Conservation (phyloP, 2,113 vertebrate species). For the Pomatostomus ruficeps region DNA sequence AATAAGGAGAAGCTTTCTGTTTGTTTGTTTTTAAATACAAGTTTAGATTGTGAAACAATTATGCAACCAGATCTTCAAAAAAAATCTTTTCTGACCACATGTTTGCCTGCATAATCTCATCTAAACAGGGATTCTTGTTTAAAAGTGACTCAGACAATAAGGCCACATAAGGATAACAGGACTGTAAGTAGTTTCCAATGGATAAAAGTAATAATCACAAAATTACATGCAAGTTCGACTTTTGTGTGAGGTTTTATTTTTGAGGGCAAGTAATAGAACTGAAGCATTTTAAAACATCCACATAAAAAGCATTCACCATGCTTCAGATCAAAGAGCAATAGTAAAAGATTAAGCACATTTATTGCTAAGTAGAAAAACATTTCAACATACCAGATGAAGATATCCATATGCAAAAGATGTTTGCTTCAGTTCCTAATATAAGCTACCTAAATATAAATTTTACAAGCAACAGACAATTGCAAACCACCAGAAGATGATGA, state of each 20-base stretch:
- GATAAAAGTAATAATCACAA: not conserved
- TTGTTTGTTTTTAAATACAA: slow-evolving; percentile 1
- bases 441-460: not conserved
- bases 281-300: not conserved
- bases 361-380: not conserved
- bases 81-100: not conserved
- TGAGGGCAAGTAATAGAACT: not conserved
- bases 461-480: not conserved
- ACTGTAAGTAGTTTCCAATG: not conserved
- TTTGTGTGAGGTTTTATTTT: not conserved
- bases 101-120: not conserved
- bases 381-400: not conserved
- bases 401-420: not conserved
- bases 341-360: not conserved
- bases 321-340: not conserved
- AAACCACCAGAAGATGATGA: not conserved
- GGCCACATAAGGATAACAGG: not conserved
- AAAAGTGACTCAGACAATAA: slow-evolving; percentile 1
- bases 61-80: not conserved
- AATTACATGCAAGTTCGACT: not conserved
- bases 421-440: not conserved
- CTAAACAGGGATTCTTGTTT: not conserved
- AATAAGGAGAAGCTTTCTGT: not conserved
- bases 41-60: slow-evolving; percentile 14
- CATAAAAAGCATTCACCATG: not conserved